Evolutionary conservation across 2,888 invertebrate genomes (phyloP).

Genomic region (Nomada ferruginata): DNA sequence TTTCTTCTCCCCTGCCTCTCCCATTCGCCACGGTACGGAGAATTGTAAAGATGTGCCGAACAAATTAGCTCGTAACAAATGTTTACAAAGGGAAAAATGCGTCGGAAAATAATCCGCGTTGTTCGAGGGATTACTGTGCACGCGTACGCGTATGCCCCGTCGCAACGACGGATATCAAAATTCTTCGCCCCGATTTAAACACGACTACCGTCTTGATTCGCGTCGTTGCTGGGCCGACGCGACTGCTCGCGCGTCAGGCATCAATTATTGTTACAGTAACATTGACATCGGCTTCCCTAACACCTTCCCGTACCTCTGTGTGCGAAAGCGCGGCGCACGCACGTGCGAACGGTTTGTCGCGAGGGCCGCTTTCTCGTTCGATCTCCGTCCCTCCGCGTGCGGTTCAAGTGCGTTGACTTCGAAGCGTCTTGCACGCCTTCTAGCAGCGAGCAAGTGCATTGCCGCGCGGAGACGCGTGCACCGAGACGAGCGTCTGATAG

Average conservation of each 20-base stretch:
- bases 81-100: no score
- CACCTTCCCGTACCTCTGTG: background rate
- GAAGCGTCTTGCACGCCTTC: conserved; percentile 35
- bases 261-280: conserved; percentile 58
- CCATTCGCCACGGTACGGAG: no score
- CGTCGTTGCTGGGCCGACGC: conserved; percentile 18
- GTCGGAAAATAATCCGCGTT: no score
- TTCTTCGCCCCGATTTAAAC: background rate
- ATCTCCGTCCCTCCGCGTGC: conserved; percentile 15
- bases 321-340: conserved; percentile 9
- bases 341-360: conserved; percentile 30
- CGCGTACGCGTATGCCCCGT: no score
- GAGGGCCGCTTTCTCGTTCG: conserved; percentile 21
- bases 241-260: conserved; percentile 32
- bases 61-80: no score
- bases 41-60: no score
- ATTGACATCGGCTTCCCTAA: conserved; percentile 6
- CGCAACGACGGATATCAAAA: background rate
- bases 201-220: conserved; percentile 14
- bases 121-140: no score
- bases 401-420: conserved; percentile 58
- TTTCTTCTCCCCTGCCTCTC: no score
- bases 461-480: conserved; percentile 7
- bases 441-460: conserved; percentile 33
- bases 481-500: background rate